Conservation (phyloP, 2,888 invertebrate species). For the Plagodis pulveraria region DNA sequence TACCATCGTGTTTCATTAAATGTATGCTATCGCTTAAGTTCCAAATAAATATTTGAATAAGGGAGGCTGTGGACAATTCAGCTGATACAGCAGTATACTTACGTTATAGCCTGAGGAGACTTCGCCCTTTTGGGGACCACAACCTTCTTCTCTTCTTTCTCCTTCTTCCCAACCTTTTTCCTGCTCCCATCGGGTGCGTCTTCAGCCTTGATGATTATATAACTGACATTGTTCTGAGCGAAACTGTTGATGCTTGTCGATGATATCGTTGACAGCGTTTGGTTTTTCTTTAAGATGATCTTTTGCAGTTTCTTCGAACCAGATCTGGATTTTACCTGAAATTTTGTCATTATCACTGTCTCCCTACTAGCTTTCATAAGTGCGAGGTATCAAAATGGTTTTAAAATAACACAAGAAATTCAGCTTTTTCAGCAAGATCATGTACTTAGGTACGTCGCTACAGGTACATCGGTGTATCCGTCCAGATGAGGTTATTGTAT, state of each 20-base stretch:
- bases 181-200: slow-evolving; percentile 38
- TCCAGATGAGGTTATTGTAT: too few relatives aligned
- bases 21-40: too few relatives aligned
- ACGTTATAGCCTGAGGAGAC: slow-evolving; percentile 56
- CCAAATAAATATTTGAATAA: too few relatives aligned
- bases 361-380: too few relatives aligned
- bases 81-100: slow-evolving; percentile 36
- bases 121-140: slow-evolving; percentile 35
- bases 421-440: too few relatives aligned
- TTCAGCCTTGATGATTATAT: slow-evolving; percentile 69
- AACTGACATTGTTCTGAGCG: slow-evolving; percentile 68
- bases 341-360: background rate
- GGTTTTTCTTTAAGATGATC: slow-evolving; percentile 6
- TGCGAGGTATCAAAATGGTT: too few relatives aligned
- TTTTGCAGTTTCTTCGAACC: slow-evolving; percentile 7
- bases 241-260: slow-evolving; percentile 55
- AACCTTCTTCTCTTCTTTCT: slow-evolving; percentile 26
- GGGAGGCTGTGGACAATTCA: too few relatives aligned
- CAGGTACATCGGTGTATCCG: too few relatives aligned
- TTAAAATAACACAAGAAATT: too few relatives aligned
- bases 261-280: slow-evolving; percentile 54
- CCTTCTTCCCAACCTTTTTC: slow-evolving; percentile 36
- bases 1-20: too few relatives aligned
- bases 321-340: slow-evolving; percentile 8
- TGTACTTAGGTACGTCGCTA: too few relatives aligned